A percentile compares a stretch with the other conserved stretches of the same genome.
phyloP scores from a whole-genome alignment of 2,797 vertebrate genomes.

The Semaprochilodus insignis region DNA sequence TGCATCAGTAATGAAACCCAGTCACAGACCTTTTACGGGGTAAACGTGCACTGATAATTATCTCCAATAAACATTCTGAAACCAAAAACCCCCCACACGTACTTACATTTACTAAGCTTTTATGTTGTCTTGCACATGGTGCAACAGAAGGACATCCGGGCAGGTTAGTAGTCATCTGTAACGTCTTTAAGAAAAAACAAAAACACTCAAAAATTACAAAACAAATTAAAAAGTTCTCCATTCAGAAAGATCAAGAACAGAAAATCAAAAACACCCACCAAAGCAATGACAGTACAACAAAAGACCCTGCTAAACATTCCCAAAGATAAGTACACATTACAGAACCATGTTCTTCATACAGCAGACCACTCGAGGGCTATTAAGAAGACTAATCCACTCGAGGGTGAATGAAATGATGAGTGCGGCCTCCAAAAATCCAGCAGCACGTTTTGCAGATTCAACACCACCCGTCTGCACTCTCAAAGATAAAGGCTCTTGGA shows the following conservation, averaged over 20 bases:
- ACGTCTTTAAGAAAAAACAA: slow-evolving; percentile 16
- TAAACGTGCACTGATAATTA: no score
- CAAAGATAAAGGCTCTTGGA: neutral
- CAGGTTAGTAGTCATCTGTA: slow-evolving; percentile 25
- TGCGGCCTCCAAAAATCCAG: neutral
- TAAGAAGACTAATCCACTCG: neutral
- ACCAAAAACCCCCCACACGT: no score
- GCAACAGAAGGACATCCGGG: neutral
- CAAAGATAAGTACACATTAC: neutral
- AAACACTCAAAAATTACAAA: neutral
- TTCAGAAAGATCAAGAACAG: neutral
- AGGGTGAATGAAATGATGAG: neutral
- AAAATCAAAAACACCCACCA: neutral
- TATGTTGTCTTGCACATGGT: neutral
- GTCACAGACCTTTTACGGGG: no score
- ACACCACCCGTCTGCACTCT: neutral
- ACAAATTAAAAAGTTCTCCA: neutral
- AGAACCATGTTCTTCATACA: slow-evolving; percentile 1
- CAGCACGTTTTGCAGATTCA: slow-evolving; percentile 18
- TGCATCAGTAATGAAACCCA: no score
- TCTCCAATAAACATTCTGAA: no score
- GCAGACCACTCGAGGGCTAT: neutral
- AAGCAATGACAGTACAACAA: neutral
- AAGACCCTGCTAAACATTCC: neutral
- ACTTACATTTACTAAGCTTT: no score